Evolutionary conservation across 2,888 invertebrate genomes (phyloP).

Genomic region (Synanthedon andrenaeformis): DNA sequence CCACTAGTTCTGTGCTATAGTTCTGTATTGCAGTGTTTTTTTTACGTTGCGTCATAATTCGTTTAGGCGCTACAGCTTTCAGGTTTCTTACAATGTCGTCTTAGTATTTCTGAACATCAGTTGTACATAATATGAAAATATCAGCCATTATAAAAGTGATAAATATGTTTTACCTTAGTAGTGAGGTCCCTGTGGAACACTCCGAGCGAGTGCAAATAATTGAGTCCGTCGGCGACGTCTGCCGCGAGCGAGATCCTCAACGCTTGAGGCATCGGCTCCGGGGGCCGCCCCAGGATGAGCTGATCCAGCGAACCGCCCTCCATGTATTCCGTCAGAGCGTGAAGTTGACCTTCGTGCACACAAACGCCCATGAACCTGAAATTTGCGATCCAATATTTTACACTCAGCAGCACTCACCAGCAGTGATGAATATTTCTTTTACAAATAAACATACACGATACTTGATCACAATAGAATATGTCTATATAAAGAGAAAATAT

Average conservation of each 20-base stretch:
- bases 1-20: background rate
- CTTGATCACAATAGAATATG: no score
- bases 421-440: no score
- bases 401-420: no score
- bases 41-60: no score
- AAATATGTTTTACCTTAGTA: slow-evolving; percentile 77
- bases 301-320: slow-evolving; percentile 95
- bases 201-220: slow-evolving; percentile 91
- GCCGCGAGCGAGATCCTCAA: slow-evolving; percentile 85
- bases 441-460: no score
- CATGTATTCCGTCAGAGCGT: slow-evolving; percentile 96
- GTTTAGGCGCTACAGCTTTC: no score
- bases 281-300: slow-evolving; percentile 80
- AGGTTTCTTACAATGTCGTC: no score
- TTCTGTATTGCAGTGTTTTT: background rate
- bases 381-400: slow-evolving; percentile 7
- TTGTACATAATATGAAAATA: no score
- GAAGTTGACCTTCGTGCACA: slow-evolving; percentile 95
- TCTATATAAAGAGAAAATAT: no score
- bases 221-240: slow-evolving; percentile 92
- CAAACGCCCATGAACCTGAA: slow-evolving; percentile 94
- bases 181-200: slow-evolving; percentile 97
- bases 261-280: slow-evolving; percentile 80
- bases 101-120: no score
- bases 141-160: no score